These are phyloP conservation scores for Sesamia inferens DNA, from an alignment of 2,888 invertebrate species.

Conservation along the genomic window DNA sequence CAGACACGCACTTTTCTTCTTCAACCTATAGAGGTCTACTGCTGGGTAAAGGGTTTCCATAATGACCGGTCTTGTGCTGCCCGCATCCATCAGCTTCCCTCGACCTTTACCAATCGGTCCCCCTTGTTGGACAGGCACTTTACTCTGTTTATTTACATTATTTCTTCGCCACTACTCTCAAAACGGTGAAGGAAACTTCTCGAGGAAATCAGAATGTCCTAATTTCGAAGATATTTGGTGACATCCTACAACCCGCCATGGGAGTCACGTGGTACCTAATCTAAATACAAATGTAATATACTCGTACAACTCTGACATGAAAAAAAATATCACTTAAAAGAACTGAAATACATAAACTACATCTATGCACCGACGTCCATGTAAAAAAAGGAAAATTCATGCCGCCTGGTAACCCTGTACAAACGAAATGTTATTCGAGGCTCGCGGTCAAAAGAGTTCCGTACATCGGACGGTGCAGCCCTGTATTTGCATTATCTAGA, in stretches of 20 bases:
- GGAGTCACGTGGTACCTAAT: neutral
- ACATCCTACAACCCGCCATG: neutral
- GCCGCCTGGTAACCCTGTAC: constrained; percentile 52
- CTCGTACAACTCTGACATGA: neutral
- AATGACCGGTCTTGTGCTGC: too few relatives aligned
- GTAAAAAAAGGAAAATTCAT: constrained; percentile 3
- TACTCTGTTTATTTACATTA: neutral
- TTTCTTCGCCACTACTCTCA: neutral
- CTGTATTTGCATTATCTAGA: constrained; percentile 85
- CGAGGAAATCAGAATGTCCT: neutral
- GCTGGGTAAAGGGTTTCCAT: too few relatives aligned
- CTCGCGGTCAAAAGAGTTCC: constrained; percentile 75
- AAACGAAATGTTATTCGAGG: constrained; percentile 74
- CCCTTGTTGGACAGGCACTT: neutral
- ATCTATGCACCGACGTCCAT: neutral
- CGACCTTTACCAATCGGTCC: too few relatives aligned
- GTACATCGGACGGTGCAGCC: constrained; percentile 68
- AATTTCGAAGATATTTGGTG: neutral
- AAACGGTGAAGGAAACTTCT: neutral
- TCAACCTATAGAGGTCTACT: too few relatives aligned
- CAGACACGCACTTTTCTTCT: neutral
- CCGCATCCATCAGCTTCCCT: too few relatives aligned
- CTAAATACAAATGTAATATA: neutral
- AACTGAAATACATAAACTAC: neutral
- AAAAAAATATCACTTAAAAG: neutral